These are phyloP conservation scores for Tubulanus polymorphus DNA, from an alignment of 2,888 invertebrate genomes.

Conservation along the genomic window DNA sequence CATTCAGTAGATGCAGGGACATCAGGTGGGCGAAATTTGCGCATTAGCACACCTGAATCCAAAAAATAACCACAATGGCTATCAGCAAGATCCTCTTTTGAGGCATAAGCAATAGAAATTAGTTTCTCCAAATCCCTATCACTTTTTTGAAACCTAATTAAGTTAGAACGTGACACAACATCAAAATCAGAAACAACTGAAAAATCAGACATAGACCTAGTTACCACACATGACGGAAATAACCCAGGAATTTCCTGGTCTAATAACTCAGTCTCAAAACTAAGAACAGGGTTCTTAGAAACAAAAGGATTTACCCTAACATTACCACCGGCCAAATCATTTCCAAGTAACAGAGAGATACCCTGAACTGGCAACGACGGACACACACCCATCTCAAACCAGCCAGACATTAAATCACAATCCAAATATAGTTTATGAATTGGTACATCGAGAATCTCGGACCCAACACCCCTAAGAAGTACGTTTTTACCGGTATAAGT, in stretches of 20 bases:
- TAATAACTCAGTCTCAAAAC: neutral
- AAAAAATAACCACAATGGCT: slow-evolving; percentile 7
- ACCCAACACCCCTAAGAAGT: slow-evolving; percentile 18
- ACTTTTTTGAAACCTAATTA: neutral
- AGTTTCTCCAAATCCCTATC: slow-evolving; percentile 1
- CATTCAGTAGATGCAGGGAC: neutral
- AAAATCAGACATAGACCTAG: neutral
- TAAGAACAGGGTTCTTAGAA: neutral
- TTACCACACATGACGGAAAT: neutral
- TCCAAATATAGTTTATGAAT: slow-evolving; percentile 13
- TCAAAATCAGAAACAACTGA: neutral
- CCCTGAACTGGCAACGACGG: slow-evolving; percentile 15
- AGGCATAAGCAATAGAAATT: neutral
- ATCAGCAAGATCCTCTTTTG: too few relatives aligned
- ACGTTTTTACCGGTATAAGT: slow-evolving; percentile 12
- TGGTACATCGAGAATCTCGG: slow-evolving; percentile 17
- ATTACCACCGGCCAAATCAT: slow-evolving; percentile 15
- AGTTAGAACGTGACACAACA: neutral
- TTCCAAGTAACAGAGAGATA: slow-evolving; percentile 17
- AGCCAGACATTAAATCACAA: slow-evolving; percentile 15
- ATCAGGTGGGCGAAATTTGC: slow-evolving; percentile 13
- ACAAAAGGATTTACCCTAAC: neutral
- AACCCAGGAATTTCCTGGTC: neutral
- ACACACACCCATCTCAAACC: slow-evolving; percentile 15
- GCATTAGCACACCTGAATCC: slow-evolving; percentile 16